phyloP scores from a whole-genome alignment of 2,888 invertebrate genomes.

The Ischnus inquisitorius region DNA sequence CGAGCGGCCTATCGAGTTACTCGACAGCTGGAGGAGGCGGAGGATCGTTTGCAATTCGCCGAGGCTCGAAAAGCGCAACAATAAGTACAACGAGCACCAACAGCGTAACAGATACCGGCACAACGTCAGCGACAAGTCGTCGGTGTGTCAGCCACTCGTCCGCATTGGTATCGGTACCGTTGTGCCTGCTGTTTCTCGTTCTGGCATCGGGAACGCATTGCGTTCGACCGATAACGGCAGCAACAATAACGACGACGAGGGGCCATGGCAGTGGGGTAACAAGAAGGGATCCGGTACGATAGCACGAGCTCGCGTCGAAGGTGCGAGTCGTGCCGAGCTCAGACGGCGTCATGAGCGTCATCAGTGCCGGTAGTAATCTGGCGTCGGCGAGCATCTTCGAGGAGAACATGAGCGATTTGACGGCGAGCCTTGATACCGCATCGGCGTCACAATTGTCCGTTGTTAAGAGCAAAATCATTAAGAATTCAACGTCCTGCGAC shows the following conservation, averaged over 20 bases:
- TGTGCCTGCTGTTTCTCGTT: conserved; percentile 64
- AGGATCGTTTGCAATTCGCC: conserved; percentile 32
- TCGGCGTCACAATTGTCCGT: conserved; percentile 52
- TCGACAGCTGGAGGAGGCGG: conserved; percentile 52
- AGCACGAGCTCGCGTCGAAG: conserved; percentile 78
- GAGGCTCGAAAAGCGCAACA: conserved; percentile 21
- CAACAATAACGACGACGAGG: conserved; percentile 52
- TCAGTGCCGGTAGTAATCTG: conserved; percentile 80
- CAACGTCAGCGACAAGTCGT: conserved; percentile 52
- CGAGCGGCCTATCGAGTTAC: conserved; percentile 63
- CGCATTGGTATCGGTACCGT: conserved; percentile 55
- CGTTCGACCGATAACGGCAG: conserved; percentile 38
- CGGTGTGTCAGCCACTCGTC: conserved; percentile 26
- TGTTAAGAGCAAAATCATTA: conserved; percentile 10
- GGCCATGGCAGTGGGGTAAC: conserved; percentile 52
- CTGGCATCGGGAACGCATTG: conserved; percentile 59
- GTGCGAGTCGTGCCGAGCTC: conserved; percentile 82
- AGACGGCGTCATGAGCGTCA: conserved; percentile 81
- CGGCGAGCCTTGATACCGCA: conserved; percentile 60
- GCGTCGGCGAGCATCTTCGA: conserved; percentile 81
- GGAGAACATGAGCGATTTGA: conserved; percentile 82
- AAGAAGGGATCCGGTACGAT: conserved; percentile 67
- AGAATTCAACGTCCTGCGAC: conserved; percentile 27
- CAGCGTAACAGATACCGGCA: conserved; percentile 45
- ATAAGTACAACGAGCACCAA: conserved; percentile 54